Conservation (phyloP, 2,797 vertebrate species). For the Tachyglossus aculeatus region DNA sequence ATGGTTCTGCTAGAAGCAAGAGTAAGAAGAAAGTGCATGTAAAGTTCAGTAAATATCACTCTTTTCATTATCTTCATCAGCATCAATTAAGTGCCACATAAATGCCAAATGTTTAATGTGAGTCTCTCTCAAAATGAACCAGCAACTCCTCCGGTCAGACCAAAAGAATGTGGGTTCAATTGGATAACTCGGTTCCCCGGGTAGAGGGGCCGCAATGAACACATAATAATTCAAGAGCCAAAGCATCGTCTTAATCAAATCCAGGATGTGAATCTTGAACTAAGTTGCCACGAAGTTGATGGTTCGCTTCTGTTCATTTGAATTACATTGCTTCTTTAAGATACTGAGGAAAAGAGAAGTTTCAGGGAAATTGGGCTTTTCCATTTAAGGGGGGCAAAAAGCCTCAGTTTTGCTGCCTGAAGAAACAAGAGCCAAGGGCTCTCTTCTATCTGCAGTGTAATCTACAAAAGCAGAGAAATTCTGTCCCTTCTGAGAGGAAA, state of each 20-base stretch:
- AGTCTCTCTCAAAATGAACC: too few relatives aligned
- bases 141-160: too few relatives aligned
- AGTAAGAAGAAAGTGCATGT: too few relatives aligned
- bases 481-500: constrained; percentile 8
- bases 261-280: constrained; percentile 41
- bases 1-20: too few relatives aligned
- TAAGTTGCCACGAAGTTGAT: constrained; percentile 45
- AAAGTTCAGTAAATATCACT: too few relatives aligned
- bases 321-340: background rate
- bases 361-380: background rate
- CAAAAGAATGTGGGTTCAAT: too few relatives aligned
- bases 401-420: background rate
- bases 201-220: too few relatives aligned
- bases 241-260: constrained; percentile 35
- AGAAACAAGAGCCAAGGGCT: constrained; percentile 3
- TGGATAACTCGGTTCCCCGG: too few relatives aligned
- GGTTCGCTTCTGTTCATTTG: too few relatives aligned
- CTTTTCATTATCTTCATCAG: too few relatives aligned
- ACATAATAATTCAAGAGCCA: constrained; percentile 42
- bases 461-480: background rate
- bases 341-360: background rate
- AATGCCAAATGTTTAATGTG: too few relatives aligned
- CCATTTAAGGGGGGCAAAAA: constrained; percentile 6
- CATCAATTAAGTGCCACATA: too few relatives aligned
- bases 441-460: background rate